Percentiles rank a stretch among this genome's conserved stretches.
Evolutionary conservation across 2,797 vertebrate genomes (phyloP).

Genomic region (Calcarius lapponicus): DNA sequence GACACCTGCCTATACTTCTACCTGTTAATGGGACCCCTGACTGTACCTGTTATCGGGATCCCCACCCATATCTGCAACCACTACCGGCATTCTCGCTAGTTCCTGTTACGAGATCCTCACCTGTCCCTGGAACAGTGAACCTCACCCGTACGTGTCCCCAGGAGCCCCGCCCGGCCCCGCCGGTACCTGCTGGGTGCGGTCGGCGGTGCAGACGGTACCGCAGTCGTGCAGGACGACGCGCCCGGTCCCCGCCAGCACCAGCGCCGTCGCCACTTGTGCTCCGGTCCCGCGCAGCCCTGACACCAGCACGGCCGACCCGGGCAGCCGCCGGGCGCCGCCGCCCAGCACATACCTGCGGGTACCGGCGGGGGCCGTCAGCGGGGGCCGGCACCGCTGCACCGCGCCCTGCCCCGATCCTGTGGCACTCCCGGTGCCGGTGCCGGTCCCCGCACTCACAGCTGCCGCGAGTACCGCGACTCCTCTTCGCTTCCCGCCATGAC

Average conservation of each 20-base stretch:
- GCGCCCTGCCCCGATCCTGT: not conserved
- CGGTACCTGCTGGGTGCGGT: constrained; percentile 86
- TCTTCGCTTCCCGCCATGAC: not conserved
- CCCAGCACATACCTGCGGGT: constrained; percentile 86
- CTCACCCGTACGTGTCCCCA: not conserved
- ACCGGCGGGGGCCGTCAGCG: not conserved
- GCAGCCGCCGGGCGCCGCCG: constrained; percentile 79
- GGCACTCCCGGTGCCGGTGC: not conserved
- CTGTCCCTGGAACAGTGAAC: not conserved
- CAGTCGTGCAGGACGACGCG: constrained; percentile 87
- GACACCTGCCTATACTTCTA: not conserved
- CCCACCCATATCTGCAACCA: not conserved
- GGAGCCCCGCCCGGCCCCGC: not conserved
- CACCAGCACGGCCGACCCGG: constrained; percentile 77
- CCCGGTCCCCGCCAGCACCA: constrained; percentile 86
- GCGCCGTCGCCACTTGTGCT: constrained; percentile 88
- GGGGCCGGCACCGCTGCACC: not conserved
- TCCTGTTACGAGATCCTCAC: not conserved
- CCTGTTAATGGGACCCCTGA: too few relatives aligned
- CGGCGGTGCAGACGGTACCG: constrained; percentile 63
- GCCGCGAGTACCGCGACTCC: not conserved
- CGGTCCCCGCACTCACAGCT: not conserved
- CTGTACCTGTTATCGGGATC: not conserved
- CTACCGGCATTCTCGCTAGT: not conserved
- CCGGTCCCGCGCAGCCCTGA: constrained; percentile 87